Evolutionary conservation across 2,888 invertebrate species (phyloP).

Genomic region (Chesias legatella): DNA sequence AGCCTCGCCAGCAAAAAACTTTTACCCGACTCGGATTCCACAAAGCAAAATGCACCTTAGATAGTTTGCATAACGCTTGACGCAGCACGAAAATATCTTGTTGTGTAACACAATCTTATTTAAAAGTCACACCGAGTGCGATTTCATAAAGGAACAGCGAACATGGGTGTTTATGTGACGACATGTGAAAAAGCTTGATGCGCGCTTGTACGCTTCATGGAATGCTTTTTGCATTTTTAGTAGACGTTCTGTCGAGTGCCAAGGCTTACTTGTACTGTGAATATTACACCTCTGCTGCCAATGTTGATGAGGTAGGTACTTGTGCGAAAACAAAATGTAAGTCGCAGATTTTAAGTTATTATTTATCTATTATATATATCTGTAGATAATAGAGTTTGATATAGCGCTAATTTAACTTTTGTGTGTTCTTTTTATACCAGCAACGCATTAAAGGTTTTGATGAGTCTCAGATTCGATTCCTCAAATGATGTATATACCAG

Average conservation of each 20-base stretch:
- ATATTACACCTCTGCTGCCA: neutral
- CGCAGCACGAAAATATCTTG: slow-evolving; percentile 38
- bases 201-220: slow-evolving; percentile 32
- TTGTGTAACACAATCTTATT: slow-evolving; percentile 58
- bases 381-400: no score
- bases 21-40: neutral
- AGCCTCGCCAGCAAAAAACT: slow-evolving; percentile 6
- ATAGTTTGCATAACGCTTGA: slow-evolving; percentile 1
- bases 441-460: no score
- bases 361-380: no score
- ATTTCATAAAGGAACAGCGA: slow-evolving; percentile 48
- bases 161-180: slow-evolving; percentile 21
- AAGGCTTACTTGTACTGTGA: slow-evolving; percentile 1
- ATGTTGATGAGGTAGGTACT: neutral
- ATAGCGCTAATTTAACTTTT: no score
- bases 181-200: slow-evolving; percentile 36
- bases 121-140: slow-evolving; percentile 59
- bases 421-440: no score
- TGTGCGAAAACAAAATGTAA: neutral
- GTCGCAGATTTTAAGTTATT: no score
- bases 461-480: no score
- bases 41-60: slow-evolving; percentile 10
- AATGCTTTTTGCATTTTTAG: slow-evolving; percentile 27
- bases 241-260: slow-evolving; percentile 10
- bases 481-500: no score